Percentiles rank a stretch among this genome's conserved stretches.
These are phyloP conservation scores for Nipponia nippon DNA, from an alignment of 2,113 vertebrate species.

Conservation along the genomic window DNA sequence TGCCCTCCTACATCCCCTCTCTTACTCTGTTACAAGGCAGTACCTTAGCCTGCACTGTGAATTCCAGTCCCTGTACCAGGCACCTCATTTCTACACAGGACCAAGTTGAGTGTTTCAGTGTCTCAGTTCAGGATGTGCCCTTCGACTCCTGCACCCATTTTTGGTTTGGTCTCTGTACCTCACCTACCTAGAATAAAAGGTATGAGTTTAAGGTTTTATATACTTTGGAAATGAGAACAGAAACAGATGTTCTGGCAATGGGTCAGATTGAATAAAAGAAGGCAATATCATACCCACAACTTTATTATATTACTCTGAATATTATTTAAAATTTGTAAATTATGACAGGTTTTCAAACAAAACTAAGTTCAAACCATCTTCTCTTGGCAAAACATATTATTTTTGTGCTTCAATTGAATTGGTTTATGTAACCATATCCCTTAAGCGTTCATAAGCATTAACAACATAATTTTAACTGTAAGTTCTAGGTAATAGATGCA, in stretches of 20 bases:
- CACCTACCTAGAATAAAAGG: not conserved
- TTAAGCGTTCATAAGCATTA: conserved; percentile 1
- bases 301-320: not conserved
- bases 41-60: not conserved
- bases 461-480: conserved; percentile 21
- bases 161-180: not conserved
- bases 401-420: conserved; percentile 6
- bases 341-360: not conserved
- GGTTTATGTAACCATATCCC: not conserved
- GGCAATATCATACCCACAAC: not conserved
- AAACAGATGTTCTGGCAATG: not conserved
- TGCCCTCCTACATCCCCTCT: not conserved
- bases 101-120: not conserved
- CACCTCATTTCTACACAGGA: not conserved
- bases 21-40: fast-evolving
- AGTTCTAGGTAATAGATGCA: conserved; percentile 78
- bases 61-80: not conserved
- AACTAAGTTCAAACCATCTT: not conserved
- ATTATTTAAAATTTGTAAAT: not conserved
- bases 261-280: not conserved
- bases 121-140: not conserved
- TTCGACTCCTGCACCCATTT: not conserved
- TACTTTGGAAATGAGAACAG: not conserved
- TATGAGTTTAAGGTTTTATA: not conserved
- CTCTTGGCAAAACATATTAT: not conserved